These are phyloP conservation scores for Coboldia fuscipes DNA, from an alignment of 1,140 invertebrate genomes.

Conservation along the genomic window DNA sequence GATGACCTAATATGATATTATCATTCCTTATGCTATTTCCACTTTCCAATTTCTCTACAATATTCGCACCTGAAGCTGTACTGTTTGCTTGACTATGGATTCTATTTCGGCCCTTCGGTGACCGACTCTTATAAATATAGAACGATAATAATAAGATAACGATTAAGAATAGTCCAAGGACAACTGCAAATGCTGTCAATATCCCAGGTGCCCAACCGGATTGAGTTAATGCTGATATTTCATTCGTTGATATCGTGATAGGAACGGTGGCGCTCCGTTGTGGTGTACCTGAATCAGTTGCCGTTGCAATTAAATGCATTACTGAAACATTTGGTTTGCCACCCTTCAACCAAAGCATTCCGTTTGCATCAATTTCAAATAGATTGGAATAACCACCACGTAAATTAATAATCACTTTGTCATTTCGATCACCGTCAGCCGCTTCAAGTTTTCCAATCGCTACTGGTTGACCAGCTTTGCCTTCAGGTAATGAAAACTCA, in stretches of 20 bases:
- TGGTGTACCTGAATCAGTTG: constrained; percentile 38
- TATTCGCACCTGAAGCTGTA: constrained; percentile 16
- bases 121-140: constrained; percentile 16
- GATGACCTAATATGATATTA: neutral
- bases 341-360: constrained; percentile 25
- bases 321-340: constrained; percentile 29
- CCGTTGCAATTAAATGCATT: constrained; percentile 52
- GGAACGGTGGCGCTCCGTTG: constrained; percentile 18
- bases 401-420: constrained; percentile 43
- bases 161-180: constrained; percentile 15
- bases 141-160: constrained; percentile 16
- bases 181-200: constrained; percentile 16
- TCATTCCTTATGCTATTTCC: neutral
- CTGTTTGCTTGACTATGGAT: constrained; percentile 17
- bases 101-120: constrained; percentile 13
- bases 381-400: constrained; percentile 42
- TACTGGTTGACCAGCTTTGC: neutral
- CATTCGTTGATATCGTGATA: constrained; percentile 18
- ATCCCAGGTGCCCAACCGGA: constrained; percentile 13
- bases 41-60: constrained; percentile 6
- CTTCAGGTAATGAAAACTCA: constrained; percentile 35
- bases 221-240: constrained; percentile 13
- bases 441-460: constrained; percentile 45
- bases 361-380: constrained; percentile 28
- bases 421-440: constrained; percentile 57